A percentile compares a stretch with the other conserved stretches of the same genome.
Evolutionary conservation across 2,797 vertebrate species (phyloP).

Genomic region (Enteromius afrohamiltoni): DNA sequence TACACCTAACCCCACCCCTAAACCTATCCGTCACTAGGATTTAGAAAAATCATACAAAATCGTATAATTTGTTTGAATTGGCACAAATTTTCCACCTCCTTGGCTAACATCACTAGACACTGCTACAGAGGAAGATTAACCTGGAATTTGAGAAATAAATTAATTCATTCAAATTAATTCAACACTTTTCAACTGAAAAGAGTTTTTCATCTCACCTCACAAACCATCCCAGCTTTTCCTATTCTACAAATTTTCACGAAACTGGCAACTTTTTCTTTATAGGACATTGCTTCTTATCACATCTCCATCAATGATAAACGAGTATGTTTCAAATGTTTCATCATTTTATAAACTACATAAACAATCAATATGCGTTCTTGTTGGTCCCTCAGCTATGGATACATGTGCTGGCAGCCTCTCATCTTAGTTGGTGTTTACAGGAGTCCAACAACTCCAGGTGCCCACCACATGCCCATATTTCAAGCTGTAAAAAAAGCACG

Average conservation of each 20-base stretch:
- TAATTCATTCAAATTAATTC: neutral
- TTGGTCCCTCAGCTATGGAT: slow-evolving; percentile 4
- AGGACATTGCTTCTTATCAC: neutral
- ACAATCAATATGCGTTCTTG: slow-evolving; percentile 10
- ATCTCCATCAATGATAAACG: neutral
- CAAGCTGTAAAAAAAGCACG: slow-evolving; percentile 29
- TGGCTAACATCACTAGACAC: neutral
- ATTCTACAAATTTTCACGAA: neutral
- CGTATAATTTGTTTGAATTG: too few species aligned
- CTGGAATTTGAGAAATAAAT: neutral
- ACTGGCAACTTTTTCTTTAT: neutral
- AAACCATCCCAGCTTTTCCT: neutral
- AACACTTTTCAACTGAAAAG: neutral
- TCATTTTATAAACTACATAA: neutral
- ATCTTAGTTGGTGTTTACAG: slow-evolving; percentile 15
- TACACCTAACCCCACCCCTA: too few species aligned
- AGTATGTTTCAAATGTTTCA: neutral
- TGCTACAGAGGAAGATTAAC: neutral
- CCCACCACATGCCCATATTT: slow-evolving; percentile 12
- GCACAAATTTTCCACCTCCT: too few species aligned
- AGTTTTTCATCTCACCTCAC: neutral
- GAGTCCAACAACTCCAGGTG: slow-evolving; percentile 15
- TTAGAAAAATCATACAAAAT: too few species aligned
- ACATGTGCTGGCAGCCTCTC: neutral
- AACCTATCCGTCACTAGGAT: too few species aligned